A percentile compares a stretch with the other conserved stretches of the same genome.
phyloP scores from a whole-genome alignment of 2,113 vertebrate genomes.

The Regulus satrapa region DNA sequence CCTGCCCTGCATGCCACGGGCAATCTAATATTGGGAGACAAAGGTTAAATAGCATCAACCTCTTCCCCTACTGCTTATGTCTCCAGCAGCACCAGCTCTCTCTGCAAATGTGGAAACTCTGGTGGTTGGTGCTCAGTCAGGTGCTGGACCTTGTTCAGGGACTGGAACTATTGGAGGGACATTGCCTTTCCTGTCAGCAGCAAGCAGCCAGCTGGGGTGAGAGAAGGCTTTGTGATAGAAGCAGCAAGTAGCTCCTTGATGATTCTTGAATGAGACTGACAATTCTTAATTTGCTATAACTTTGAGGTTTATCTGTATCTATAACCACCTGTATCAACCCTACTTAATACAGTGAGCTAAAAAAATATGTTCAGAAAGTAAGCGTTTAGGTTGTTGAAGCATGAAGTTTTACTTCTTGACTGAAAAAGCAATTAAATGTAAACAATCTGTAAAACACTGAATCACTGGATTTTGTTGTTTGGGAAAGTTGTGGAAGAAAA shows the following conservation, averaged over 20 bases:
- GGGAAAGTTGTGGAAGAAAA: not conserved
- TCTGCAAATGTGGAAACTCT: too few species aligned
- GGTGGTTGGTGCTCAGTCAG: rapidly evolving
- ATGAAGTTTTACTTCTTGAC: not conserved
- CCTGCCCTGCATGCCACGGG: too few species aligned
- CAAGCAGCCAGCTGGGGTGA: rapidly evolving
- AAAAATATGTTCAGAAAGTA: not conserved
- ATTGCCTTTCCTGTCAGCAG: rapidly evolving
- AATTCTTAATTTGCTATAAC: not conserved
- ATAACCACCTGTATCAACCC: not conserved
- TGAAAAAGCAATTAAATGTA: not conserved
- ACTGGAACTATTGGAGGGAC: not conserved
- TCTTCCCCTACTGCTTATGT: not conserved
- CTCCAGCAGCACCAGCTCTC: not conserved
- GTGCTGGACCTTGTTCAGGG: not conserved
- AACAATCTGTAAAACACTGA: not conserved
- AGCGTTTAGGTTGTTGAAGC: not conserved
- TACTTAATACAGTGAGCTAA: not conserved
- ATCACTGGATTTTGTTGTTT: not conserved
- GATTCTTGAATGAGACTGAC: not conserved
- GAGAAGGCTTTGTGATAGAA: not conserved
- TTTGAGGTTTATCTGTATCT: not conserved
- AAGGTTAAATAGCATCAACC: not conserved
- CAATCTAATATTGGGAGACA: too few species aligned
- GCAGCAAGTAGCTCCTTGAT: not conserved